Conservation (phyloP, 2,888 invertebrate genomes). For the Polyommatus iphigenia region DNA sequence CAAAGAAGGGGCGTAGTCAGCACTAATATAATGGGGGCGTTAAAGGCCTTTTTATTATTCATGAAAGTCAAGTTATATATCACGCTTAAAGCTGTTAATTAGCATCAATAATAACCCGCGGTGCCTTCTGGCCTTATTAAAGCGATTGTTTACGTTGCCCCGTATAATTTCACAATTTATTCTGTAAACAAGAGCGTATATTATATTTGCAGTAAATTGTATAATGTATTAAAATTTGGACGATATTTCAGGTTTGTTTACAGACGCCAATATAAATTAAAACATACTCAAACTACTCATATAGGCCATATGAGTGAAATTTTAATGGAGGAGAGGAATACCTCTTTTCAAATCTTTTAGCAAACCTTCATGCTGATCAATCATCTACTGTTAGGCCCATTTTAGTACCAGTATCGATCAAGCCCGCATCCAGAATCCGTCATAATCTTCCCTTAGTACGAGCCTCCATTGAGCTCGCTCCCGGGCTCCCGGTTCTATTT, state of each 20-base stretch:
- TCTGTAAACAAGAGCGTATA: neutral
- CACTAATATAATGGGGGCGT: neutral
- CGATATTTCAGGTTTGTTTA: neutral
- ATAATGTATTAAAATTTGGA: neutral
- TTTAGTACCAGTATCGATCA: constrained; percentile 16
- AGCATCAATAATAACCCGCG: constrained; percentile 12
- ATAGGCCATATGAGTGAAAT: neutral
- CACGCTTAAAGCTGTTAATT: constrained; percentile 2
- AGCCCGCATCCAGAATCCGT: constrained; percentile 14
- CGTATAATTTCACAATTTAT: constrained; percentile 11
- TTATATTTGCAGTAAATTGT: neutral
- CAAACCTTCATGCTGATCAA: no score
- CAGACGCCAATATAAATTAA: neutral
- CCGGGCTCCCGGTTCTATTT: constrained; percentile 72
- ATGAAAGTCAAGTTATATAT: constrained; percentile 6
- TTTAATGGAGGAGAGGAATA: neutral
- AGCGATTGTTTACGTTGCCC: constrained; percentile 4
- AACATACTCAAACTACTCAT: no score
- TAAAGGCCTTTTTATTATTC: constrained; percentile 14
- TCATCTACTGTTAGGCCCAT: neutral
- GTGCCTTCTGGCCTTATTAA: neutral
- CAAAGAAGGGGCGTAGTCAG: neutral
- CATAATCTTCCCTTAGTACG: constrained; percentile 29
- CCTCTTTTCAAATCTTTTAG: neutral
- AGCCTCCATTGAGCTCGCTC: constrained; percentile 67